Evolutionary conservation across 2,888 invertebrate species (phyloP).

Genomic region (Scaptomyza cyrtandrae): DNA sequence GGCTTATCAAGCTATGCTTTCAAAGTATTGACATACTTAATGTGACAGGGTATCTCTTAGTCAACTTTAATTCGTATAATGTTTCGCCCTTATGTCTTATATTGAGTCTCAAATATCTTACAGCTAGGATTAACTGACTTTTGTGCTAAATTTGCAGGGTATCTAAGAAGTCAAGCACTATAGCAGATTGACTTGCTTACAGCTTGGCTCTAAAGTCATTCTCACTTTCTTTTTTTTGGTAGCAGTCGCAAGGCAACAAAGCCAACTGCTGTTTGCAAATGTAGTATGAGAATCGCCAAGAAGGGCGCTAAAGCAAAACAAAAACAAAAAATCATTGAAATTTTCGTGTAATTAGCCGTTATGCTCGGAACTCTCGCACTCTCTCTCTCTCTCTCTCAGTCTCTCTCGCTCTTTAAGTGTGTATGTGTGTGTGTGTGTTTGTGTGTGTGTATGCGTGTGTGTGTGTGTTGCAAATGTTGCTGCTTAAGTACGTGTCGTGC

Average conservation of each 20-base stretch:
- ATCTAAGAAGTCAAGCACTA: neutral
- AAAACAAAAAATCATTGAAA: conserved; percentile 58
- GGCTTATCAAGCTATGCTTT: no score
- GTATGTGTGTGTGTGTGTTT: neutral
- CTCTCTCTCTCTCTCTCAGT: no score
- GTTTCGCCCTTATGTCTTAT: neutral
- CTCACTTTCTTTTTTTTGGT: neutral
- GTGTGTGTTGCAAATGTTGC: conserved; percentile 44
- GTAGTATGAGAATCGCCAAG: conserved; percentile 13
- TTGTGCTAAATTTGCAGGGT: neutral
- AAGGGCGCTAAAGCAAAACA: neutral
- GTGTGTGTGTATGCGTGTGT: neutral
- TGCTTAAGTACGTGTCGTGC: conserved; percentile 64
- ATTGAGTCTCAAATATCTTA: neutral
- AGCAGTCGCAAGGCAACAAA: conserved; percentile 37
- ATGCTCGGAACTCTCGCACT: conserved; percentile 20
- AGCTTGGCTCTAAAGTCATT: neutral
- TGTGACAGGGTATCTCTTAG: no score
- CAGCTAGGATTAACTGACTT: neutral
- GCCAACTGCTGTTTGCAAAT: conserved; percentile 18
- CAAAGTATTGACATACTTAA: no score
- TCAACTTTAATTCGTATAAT: no score
- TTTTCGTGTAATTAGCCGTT: conserved; percentile 57
- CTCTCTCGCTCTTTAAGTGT: neutral
- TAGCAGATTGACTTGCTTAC: neutral